Percentiles rank a stretch among this genome's conserved stretches.
These are phyloP conservation scores for Candidula unifasciata DNA, from an alignment of 2,888 invertebrate species.

Conservation along the genomic window DNA sequence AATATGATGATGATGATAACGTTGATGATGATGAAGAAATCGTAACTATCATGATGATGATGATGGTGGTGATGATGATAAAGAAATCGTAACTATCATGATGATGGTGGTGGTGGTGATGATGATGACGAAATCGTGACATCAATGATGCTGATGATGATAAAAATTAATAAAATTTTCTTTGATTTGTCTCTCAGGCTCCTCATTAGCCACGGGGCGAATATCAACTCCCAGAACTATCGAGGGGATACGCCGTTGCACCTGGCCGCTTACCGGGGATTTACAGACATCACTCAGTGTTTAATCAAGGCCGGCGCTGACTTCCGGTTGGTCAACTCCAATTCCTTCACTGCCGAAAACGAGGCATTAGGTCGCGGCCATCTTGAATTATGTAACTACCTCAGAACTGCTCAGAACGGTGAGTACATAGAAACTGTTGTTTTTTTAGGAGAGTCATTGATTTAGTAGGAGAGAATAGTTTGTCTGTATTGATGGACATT, in stretches of 20 bases:
- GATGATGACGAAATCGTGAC: too few species aligned
- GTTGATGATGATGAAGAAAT: too few species aligned
- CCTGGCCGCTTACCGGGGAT: slow-evolving; percentile 64
- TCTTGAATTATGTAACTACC: slow-evolving; percentile 28
- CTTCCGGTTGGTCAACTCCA: slow-evolving; percentile 60
- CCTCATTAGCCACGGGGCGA: slow-evolving; percentile 54
- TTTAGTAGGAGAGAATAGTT: too few species aligned
- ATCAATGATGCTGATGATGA: too few species aligned
- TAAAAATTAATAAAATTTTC: not conserved
- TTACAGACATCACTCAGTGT: slow-evolving; percentile 59
- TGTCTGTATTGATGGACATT: too few species aligned
- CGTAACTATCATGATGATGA: too few species aligned
- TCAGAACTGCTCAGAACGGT: slow-evolving; percentile 22
- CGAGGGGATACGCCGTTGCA: slow-evolving; percentile 69
- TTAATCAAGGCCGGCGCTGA: slow-evolving; percentile 60
- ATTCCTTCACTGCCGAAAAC: slow-evolving; percentile 62
- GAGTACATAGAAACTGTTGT: not conserved
- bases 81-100: too few species aligned
- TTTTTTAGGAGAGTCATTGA: too few species aligned
- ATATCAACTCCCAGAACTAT: slow-evolving; percentile 62
- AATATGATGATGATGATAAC: too few species aligned
- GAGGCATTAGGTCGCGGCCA: slow-evolving; percentile 65
- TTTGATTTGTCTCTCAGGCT: slow-evolving; percentile 10
- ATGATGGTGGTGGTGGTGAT: too few species aligned
- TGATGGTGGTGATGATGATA: too few species aligned